These are phyloP conservation scores for Formica exsecta DNA, from an alignment of 1,140 invertebrate species.

Conservation along the genomic window DNA sequence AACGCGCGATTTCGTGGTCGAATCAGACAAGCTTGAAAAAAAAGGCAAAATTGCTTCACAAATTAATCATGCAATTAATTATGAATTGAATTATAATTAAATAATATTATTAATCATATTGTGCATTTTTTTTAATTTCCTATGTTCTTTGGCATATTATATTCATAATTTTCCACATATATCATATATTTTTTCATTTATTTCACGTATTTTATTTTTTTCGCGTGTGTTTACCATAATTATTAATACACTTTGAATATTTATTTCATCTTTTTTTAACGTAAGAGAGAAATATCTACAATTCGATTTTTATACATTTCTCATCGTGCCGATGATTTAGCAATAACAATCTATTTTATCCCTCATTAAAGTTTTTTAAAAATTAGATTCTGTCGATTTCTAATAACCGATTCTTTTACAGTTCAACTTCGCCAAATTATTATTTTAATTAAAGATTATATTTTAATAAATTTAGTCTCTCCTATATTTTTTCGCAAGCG, in stretches of 20 bases:
- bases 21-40: not conserved
- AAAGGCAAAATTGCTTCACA: no score
- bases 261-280: not conserved
- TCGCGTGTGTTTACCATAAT: no score
- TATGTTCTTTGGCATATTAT: no score
- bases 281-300: not conserved
- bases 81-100: conserved; percentile 10
- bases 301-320: not conserved
- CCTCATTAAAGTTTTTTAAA: not conserved
- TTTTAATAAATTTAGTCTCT: not conserved
- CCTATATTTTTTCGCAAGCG: not conserved
- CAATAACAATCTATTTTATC: not conserved
- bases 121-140: not conserved
- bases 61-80: not conserved
- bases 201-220: no score
- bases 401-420: not conserved
- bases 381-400: not conserved
- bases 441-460: not conserved
- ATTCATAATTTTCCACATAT: no score
- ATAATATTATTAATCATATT: not conserved
- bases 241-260: not conserved
- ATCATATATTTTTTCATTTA: no score
- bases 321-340: not conserved
- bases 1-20: conserved; percentile 59
- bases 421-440: not conserved